These are phyloP conservation scores for Aplocera efformata DNA, from an alignment of 2,888 invertebrate genomes.

Conservation along the genomic window DNA sequence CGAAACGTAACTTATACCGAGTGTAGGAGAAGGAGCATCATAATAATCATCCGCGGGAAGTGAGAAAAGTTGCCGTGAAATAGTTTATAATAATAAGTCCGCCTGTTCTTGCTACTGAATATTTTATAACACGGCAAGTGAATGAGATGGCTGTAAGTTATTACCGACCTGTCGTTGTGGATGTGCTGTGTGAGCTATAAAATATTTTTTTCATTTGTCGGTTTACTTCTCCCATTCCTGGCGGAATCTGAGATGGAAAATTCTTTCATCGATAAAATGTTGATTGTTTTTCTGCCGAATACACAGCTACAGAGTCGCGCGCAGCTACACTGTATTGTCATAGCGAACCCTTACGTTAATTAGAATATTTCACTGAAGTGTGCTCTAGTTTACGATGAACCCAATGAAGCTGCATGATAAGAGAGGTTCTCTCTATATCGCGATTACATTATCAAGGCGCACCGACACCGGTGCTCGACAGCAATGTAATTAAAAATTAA, in stretches of 20 bases:
- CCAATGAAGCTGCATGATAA: conserved; percentile 13
- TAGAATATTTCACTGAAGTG: conserved; percentile 13
- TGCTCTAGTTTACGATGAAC: conserved; percentile 14
- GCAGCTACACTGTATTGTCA: conserved; percentile 1
- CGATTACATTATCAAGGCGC: conserved; percentile 18
- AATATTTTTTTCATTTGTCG: conserved; percentile 18
- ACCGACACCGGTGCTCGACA: conserved; percentile 19
- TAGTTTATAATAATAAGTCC: conserved; percentile 49
- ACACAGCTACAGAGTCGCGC: too few species aligned
- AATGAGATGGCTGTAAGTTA: conserved; percentile 34
- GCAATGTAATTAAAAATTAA: conserved; percentile 59
- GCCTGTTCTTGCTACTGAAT: conserved; percentile 46
- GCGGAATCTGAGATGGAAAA: conserved; percentile 1
- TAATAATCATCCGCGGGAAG: conserved; percentile 35
- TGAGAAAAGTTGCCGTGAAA: conserved; percentile 43
- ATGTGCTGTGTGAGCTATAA: conserved; percentile 18
- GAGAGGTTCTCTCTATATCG: conserved; percentile 17
- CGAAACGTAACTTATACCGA: conserved; percentile 20
- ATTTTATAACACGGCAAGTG: conserved; percentile 45
- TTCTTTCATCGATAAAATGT: too few species aligned
- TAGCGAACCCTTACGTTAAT: conserved; percentile 1
- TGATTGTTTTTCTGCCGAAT: too few species aligned
- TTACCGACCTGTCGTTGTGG: conserved; percentile 22
- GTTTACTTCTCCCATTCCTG: conserved; percentile 2
- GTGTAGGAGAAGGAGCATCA: conserved; percentile 23